Evolutionary conservation across 2,797 vertebrate species (phyloP).

Genomic region (Rhadinocentrus ornatus): DNA sequence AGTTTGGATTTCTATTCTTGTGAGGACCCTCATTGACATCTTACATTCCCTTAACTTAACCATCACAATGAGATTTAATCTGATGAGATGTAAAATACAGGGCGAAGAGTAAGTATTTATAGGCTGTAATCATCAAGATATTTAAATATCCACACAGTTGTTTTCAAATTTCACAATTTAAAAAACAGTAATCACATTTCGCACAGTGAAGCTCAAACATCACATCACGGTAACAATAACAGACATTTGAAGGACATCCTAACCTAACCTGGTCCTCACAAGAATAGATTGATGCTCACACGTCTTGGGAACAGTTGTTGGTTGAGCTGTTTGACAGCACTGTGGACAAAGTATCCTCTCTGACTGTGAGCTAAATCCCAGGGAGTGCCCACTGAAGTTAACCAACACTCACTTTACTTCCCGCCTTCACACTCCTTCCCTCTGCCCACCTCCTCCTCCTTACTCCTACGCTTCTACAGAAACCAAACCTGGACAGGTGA

Average conservation of each 20-base stretch:
- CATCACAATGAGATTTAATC: constrained; percentile 4
- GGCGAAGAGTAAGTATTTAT: not conserved
- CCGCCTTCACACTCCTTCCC: not conserved
- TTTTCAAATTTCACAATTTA: constrained; percentile 1
- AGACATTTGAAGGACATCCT: not conserved
- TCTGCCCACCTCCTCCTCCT: not conserved
- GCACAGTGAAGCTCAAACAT: constrained; percentile 7
- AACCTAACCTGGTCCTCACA: constrained; percentile 21
- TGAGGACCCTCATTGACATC: constrained; percentile 43
- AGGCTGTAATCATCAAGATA: not conserved
- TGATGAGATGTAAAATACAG: constrained; percentile 10
- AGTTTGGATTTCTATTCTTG: constrained; percentile 42
- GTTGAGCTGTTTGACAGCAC: constrained; percentile 35
- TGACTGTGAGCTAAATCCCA: constrained; percentile 44
- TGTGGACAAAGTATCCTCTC: constrained; percentile 16
- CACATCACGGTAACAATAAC: constrained; percentile 2
- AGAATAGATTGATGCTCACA: constrained; percentile 21
- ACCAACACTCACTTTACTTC: constrained; percentile 1
- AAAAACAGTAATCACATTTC: constrained; percentile 4
- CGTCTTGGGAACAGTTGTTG: constrained; percentile 34
- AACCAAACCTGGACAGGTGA: constrained; percentile 53
- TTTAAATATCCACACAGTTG: not conserved
- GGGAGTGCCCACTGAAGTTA: constrained; percentile 21
- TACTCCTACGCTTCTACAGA: constrained; percentile 24
- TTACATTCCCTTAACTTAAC: constrained; percentile 10